phyloP scores from a whole-genome alignment of 2,113 vertebrate species.

The Neopipo cinnamomea region DNA sequence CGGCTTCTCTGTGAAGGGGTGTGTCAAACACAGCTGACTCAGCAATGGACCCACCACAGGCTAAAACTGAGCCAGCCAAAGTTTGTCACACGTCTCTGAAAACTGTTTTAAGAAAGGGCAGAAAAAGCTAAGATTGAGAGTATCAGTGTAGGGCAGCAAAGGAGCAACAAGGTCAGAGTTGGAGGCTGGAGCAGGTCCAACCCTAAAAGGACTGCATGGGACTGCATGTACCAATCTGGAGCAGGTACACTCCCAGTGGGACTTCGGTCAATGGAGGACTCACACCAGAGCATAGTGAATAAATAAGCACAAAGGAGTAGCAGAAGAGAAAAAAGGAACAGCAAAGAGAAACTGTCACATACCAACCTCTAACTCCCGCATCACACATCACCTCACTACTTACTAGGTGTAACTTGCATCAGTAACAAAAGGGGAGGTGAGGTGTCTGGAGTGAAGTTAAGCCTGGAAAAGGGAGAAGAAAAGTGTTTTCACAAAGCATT shows the following conservation, averaged over 20 bases:
- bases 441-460: not conserved
- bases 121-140: not conserved
- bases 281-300: not conserved
- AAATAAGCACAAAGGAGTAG: not conserved
- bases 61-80: not conserved
- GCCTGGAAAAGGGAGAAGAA: fast-evolving
- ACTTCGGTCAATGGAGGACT: not conserved
- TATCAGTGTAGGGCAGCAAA: not conserved
- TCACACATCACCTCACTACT: no score
- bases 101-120: not conserved
- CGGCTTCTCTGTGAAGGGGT: not conserved
- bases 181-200: not conserved
- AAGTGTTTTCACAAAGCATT: not conserved
- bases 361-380: not conserved
- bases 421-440: not conserved
- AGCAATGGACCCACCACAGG: not conserved
- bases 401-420: not conserved
- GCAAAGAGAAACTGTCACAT: not conserved
- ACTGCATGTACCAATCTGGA: not conserved
- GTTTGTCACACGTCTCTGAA: not conserved
- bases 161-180: not conserved
- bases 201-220: not conserved
- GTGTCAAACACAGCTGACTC: not conserved
- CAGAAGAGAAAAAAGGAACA: not conserved
- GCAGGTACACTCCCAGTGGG: not conserved